Percentiles rank a stretch among this genome's conserved stretches.
Evolutionary conservation across 1,140 invertebrate species (phyloP).

Genomic region (Microplitis demolitor): DNA sequence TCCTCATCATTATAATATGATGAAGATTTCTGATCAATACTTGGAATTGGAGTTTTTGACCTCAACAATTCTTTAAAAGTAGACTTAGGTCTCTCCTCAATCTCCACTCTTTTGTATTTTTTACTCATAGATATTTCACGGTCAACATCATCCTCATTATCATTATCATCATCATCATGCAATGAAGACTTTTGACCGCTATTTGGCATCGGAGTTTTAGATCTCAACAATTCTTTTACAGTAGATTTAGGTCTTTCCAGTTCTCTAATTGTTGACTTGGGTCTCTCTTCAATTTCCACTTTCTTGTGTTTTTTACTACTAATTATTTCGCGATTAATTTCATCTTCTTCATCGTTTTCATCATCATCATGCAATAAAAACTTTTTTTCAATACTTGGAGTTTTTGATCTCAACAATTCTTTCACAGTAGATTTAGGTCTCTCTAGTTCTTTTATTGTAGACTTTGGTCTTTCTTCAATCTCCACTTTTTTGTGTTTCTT

Average conservation of each 20-base stretch:
- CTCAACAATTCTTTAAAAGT: not conserved
- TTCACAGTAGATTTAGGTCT: constrained; percentile 2
- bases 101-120: not conserved
- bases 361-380: not conserved
- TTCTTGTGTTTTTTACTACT: not conserved
- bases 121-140: not conserved
- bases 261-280: not conserved
- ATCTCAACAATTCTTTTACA: not conserved
- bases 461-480: not conserved
- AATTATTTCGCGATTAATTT: not conserved
- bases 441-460: constrained; percentile 10
- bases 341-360: not conserved
- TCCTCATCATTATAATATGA: no score
- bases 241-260: not conserved
- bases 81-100: not conserved
- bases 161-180: not conserved
- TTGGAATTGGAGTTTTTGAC: not conserved
- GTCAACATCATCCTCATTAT: not conserved
- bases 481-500: not conserved
- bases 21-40: no score
- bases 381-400: no score
- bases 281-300: not conserved
- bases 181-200: not conserved
- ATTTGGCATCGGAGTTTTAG: not conserved
- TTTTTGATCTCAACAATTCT: not conserved